Base-by-base conservation (phyloP, 2,888 invertebrate species). In the Rhingia rostrata region DNA sequence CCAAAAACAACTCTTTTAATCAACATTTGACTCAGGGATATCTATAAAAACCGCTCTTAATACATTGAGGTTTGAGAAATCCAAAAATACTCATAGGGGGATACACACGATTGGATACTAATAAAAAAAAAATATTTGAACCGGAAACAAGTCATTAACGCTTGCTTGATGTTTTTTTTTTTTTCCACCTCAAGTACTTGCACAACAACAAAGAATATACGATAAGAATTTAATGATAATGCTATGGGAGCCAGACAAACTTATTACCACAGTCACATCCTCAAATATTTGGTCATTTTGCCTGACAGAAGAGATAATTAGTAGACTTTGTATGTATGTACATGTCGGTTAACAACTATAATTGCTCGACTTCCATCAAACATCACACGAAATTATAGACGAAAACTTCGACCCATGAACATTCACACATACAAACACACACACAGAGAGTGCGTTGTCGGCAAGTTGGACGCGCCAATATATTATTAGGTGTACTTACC, bases 311-410 rank as follows among this genome's bases (percentile, higher is more conserved):
- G 49, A 81, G 67, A 69, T 75, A 81, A 81, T 73, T 73, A 63
- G 54, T 51, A 60, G 70, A 54, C 61, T 32, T 47, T 6, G 14
- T 56, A 12, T 64, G 33, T 56, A 63, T 56, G 45, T 80, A 58
- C 53, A 41, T 64, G 72, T 47, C 51, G 51, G 64, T 56, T 84
- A 74, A 84, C 80, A 70, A 75, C 74, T 73, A 79, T 79, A 80
- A 84, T 84, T 84, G 84, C 69, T 84, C 74, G 47, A 70, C 74
- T 74, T 80, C 74, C 74, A 80, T 84, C 84, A 70, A 70, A 63
- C 73, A 67, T 69, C 70, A 73, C 77, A 60, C 56, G 66, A 35
- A 80, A 69, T 64, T 43, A 54, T 78, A 47, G 60, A 73, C 66
- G 53, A 66, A 73, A 72, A 64, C 30, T 51, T 56, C 47, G 58